Conservation (phyloP, 2,888 invertebrate genomes). For the Tiliacea citrago region DNA sequence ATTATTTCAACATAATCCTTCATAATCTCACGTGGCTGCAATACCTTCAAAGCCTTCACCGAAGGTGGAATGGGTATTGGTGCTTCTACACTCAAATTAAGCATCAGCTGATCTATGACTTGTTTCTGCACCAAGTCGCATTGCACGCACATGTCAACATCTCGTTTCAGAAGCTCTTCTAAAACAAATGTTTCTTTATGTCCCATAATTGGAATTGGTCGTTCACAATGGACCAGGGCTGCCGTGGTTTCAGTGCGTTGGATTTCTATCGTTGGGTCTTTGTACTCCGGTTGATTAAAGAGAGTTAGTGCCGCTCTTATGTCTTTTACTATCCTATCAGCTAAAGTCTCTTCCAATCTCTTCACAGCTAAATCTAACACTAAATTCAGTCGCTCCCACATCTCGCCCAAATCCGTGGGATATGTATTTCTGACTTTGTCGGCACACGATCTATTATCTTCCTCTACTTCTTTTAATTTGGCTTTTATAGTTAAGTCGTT, state of each 20-base stretch:
- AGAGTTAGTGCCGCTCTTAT: slow-evolving; percentile 68
- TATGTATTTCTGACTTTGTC: slow-evolving; percentile 67
- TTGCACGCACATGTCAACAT: slow-evolving; percentile 72
- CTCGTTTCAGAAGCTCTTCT: slow-evolving; percentile 36
- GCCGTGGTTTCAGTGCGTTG: slow-evolving; percentile 11
- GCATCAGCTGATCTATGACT: slow-evolving; percentile 77
- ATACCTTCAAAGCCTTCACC: slow-evolving; percentile 53
- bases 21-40: slow-evolving; percentile 65
- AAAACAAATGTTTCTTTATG: slow-evolving; percentile 57
- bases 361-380: slow-evolving; percentile 77
- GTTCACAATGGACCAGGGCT: slow-evolving; percentile 31
- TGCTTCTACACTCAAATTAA: slow-evolving; percentile 69
- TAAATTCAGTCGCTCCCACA: slow-evolving; percentile 78
- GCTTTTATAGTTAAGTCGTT: slow-evolving; percentile 73
- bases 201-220: slow-evolving; percentile 24
- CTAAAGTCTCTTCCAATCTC: slow-evolving; percentile 78
- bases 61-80: slow-evolving; percentile 51
- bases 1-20: slow-evolving; percentile 73
- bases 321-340: slow-evolving; percentile 78
- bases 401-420: slow-evolving; percentile 70
- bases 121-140: slow-evolving; percentile 79
- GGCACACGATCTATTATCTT: slow-evolving; percentile 64
- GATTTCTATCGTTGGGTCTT: slow-evolving; percentile 33
- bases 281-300: slow-evolving; percentile 46
- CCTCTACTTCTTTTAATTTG: slow-evolving; percentile 68